These are phyloP conservation scores for Xenopus borealis DNA, from an alignment of 2,113 vertebrate genomes.

Conservation along the genomic window DNA sequence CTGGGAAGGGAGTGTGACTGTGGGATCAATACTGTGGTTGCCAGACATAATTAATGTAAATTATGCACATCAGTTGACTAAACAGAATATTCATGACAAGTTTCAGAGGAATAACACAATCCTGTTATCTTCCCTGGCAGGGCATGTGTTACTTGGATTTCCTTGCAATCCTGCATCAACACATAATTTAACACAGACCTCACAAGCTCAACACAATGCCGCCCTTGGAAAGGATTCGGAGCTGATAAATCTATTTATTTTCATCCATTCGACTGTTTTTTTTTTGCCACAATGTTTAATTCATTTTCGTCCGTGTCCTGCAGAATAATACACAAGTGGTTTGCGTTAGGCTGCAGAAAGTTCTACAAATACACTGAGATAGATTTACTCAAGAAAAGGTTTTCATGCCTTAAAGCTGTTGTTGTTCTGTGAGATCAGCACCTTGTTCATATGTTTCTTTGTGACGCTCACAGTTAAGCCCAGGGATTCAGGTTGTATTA, in stretches of 20 bases:
- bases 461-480: too few relatives aligned
- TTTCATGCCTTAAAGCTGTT: background rate
- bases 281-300: conserved; percentile 2
- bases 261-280: background rate
- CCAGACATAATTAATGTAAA: too few relatives aligned
- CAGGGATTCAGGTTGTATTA: too few relatives aligned
- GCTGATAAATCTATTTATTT: conserved; percentile 16
- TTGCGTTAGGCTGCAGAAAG: background rate
- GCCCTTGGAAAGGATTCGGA: background rate
- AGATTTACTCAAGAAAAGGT: background rate
- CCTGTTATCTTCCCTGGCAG: background rate
- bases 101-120: background rate
- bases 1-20: too few relatives aligned
- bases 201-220: background rate
- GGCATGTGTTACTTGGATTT: background rate
- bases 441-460: background rate
- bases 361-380: background rate
- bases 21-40: too few relatives aligned
- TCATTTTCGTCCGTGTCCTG: background rate
- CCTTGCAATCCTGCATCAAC: background rate
- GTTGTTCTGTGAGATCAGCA: background rate
- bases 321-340: background rate
- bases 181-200: conserved; percentile 18
- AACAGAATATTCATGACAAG: background rate
- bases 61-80: background rate